phyloP scores from a whole-genome alignment of 2,888 invertebrate species.

The Cantharis rustica region DNA sequence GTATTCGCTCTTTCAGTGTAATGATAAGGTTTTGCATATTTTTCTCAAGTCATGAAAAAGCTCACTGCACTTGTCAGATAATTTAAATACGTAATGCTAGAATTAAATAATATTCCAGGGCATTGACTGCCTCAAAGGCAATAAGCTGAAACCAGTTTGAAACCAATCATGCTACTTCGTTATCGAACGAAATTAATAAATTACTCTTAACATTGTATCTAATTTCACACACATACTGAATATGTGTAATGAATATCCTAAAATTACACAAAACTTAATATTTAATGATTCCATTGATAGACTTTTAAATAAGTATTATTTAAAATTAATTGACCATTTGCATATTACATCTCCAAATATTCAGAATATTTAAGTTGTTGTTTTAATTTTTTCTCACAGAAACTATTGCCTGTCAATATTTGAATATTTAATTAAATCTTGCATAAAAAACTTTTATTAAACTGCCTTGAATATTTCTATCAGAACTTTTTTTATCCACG shows the following conservation, averaged over 20 bases:
- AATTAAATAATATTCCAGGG: conserved; percentile 52
- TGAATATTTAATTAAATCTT: background rate
- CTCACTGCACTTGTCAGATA: conserved; percentile 47
- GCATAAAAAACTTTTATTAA: too few species aligned
- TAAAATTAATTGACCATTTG: background rate
- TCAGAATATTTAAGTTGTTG: conserved; percentile 1
- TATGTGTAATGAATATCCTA: conserved; percentile 9
- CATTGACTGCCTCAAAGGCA: conserved; percentile 49
- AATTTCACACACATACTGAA: conserved; percentile 32
- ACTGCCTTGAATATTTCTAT: too few species aligned
- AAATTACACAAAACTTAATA: conserved; percentile 6
- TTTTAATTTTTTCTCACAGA: conserved; percentile 6
- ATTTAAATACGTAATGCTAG: conserved; percentile 51
- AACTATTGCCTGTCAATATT: background rate
- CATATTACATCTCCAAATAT: background rate
- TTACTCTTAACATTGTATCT: conserved; percentile 43
- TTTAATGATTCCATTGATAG: background rate
- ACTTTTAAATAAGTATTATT: background rate
- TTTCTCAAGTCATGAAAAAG: conserved; percentile 21
- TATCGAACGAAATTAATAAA: conserved; percentile 51
- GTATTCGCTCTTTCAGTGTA: background rate
- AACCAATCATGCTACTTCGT: conserved; percentile 49
- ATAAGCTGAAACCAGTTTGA: conserved; percentile 48
- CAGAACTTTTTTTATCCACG: too few species aligned
- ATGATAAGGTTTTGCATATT: background rate